Percentiles rank a stretch among this genome's conserved stretches.
Conservation (phyloP, 2,797 vertebrate genomes). For the Melanotaenia nigrans region DNA sequence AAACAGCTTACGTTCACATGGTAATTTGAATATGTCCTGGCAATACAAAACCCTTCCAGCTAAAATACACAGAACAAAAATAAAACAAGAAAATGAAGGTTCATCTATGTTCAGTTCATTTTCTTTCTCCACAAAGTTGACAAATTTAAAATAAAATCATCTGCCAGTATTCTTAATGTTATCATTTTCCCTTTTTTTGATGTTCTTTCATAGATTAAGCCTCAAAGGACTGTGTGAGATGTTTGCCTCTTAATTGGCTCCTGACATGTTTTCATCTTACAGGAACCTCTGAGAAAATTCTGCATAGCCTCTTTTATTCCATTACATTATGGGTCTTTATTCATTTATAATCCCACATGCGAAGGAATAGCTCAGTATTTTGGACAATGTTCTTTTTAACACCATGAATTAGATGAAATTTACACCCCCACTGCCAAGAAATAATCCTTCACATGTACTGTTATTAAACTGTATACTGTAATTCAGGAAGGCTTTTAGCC, state of each 20-base stretch:
- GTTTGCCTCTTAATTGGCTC: not conserved
- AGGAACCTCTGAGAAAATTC: not conserved
- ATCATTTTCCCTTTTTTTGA: not conserved
- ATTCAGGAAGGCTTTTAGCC: not conserved
- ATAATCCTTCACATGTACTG: not conserved
- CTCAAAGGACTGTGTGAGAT: conserved; percentile 3
- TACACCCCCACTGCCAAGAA: not conserved
- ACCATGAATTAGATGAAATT: not conserved
- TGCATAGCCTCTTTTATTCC: not conserved
- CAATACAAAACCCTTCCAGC: not conserved
- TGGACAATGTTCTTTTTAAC: not conserved
- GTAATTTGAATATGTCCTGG: not conserved
- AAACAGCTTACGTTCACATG: not conserved
- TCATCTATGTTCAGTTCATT: not conserved
- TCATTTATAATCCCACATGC: not conserved
- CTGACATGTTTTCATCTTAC: not conserved
- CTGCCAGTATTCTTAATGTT: not conserved
- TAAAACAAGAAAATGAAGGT: not conserved
- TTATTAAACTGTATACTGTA: not conserved
- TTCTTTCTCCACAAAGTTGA: not conserved
- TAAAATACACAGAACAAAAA: too few relatives aligned
- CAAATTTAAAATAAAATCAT: not conserved
- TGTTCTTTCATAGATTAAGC: not conserved
- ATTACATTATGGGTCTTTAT: not conserved
- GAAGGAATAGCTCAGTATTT: not conserved